Base-by-base conservation (phyloP, 2,888 invertebrate genomes). In the Meghimatium bilineatum region DNA sequence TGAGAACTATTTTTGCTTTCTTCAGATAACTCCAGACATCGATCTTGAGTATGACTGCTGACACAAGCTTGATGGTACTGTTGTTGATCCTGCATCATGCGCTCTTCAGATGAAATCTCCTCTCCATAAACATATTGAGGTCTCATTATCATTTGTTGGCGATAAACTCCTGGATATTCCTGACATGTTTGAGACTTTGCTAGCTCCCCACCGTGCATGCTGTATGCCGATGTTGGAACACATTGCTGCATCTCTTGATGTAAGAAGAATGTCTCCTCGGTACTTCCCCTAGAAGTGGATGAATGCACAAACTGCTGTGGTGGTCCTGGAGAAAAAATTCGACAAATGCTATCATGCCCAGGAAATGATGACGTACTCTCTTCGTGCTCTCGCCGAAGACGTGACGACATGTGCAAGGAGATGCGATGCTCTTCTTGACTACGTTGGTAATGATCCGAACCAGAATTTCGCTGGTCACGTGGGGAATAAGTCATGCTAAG, bases 401-500 rank as follows among this genome's bases (percentile, higher is more conserved):
- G 38, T 44, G 76, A 29, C 3, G 77, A 63, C 80, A 78, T 32
- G 56, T 34, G 56, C 80, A 74, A 29, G 2, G 69, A 20, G 12
- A 26, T 23, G 0, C 76, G 66, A 23, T 74, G 76, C 10, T 23
- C 36, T 34, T 44, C 72, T 29, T 80, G 84, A n/a, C n/a, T 36
- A 63, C 49, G 80, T 20, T 52, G 56, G 8, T 56, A 82, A 23
- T 84, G 76, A 75, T 34, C 34, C 56, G 63, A 26, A 36, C 56
- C 63, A 44, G 49, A 29, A 36, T 1, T 52, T 26, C 23, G 76
- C 32, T 75, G 67, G 49, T 63, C 60, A 26, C 76, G 76, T 36
- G 75, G 74, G 52, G 75, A 69, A 67, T 76, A 69, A 32, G 69
- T 71, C 69, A 75, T 76, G 34, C 69, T 71, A 69, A 75, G 36